Evolutionary conservation across 2,888 invertebrate genomes (phyloP).

Genomic region (Ommatoiulus sabulosus): DNA sequence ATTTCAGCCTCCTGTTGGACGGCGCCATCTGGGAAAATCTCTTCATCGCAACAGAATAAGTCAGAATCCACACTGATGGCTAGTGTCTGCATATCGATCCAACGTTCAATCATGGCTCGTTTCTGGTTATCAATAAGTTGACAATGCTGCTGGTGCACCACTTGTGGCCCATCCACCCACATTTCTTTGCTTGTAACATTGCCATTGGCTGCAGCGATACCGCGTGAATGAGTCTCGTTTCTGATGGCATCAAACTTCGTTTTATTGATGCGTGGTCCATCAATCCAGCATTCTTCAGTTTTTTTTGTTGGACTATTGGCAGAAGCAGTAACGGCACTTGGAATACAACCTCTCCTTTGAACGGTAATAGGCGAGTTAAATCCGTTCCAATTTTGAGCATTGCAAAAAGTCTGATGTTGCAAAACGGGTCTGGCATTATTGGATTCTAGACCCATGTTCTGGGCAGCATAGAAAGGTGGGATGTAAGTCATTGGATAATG

Average conservation of each 20-base stretch:
- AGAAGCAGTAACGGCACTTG: slow-evolving; percentile 35
- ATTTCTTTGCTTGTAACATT: slow-evolving; percentile 81
- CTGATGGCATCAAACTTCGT: slow-evolving; percentile 69
- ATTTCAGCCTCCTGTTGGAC: slow-evolving; percentile 4
- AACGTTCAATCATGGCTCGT: slow-evolving; percentile 91
- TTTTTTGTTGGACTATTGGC: slow-evolving; percentile 62
- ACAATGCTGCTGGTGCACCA: neutral
- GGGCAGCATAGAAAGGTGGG: neutral
- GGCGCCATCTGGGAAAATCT: neutral
- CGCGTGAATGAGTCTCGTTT: slow-evolving; percentile 68
- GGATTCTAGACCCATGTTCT: neutral
- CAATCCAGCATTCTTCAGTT: slow-evolving; percentile 96
- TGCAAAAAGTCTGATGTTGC: slow-evolving; percentile 1
- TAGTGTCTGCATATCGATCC: slow-evolving; percentile 91
- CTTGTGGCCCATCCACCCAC: slow-evolving; percentile 96
- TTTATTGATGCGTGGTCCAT: slow-evolving; percentile 84
- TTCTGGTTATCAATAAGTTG: slow-evolving; percentile 90
- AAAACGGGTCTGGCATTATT: neutral
- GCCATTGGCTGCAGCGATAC: neutral
- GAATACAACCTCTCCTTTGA: neutral
- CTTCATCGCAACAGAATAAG: neutral
- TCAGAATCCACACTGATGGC: slow-evolving; percentile 72
- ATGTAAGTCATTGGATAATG: neutral
- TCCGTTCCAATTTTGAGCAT: neutral
- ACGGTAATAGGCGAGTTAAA: neutral